Conservation (phyloP, 1,140 invertebrate genomes). For the Zaprionus davidi region DNA sequence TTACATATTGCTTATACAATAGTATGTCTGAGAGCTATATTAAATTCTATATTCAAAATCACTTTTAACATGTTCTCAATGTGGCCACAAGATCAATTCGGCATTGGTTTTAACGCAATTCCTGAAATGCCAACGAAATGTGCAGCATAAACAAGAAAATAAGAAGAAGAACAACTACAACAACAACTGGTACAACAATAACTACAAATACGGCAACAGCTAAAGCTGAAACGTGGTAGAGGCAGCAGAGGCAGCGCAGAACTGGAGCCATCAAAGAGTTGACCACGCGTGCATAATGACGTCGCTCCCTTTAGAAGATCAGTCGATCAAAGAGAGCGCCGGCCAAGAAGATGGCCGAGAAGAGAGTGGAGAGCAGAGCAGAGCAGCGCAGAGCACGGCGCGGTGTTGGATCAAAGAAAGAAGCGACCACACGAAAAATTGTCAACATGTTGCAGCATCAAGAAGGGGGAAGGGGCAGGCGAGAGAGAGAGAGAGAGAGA, state of each 20-base stretch:
- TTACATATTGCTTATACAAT: too few species aligned
- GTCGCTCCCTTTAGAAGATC: constrained; percentile 79
- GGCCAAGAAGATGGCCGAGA: constrained; percentile 17
- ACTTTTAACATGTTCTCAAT: not conserved
- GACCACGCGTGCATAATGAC: constrained; percentile 79
- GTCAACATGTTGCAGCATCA: constrained; percentile 65
- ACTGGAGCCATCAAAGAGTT: constrained; percentile 63
- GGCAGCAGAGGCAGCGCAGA: constrained; percentile 12
- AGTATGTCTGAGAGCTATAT: not conserved
- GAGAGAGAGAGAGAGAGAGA: constrained; percentile 1
- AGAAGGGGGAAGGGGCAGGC: constrained; percentile 16
- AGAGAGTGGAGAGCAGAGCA: not conserved
- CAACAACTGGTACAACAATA: not conserved
- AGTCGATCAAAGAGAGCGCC: constrained; percentile 80
- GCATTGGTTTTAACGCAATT: constrained; percentile 20
- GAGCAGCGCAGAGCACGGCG: constrained; percentile 15
- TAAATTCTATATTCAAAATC: not conserved
- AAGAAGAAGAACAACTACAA: not conserved
- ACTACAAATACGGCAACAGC: constrained; percentile 11
- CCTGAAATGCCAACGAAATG: constrained; percentile 24
- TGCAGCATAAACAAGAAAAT: constrained; percentile 23
- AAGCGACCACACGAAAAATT: constrained; percentile 78
- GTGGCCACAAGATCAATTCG: constrained; percentile 3
- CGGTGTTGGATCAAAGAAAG: constrained; percentile 67
- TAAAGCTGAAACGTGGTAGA: not conserved